These are phyloP conservation scores for Scaptodrosophila latifasciaeformis DNA, from an alignment of 2,888 invertebrate genomes.

Conservation along the genomic window DNA sequence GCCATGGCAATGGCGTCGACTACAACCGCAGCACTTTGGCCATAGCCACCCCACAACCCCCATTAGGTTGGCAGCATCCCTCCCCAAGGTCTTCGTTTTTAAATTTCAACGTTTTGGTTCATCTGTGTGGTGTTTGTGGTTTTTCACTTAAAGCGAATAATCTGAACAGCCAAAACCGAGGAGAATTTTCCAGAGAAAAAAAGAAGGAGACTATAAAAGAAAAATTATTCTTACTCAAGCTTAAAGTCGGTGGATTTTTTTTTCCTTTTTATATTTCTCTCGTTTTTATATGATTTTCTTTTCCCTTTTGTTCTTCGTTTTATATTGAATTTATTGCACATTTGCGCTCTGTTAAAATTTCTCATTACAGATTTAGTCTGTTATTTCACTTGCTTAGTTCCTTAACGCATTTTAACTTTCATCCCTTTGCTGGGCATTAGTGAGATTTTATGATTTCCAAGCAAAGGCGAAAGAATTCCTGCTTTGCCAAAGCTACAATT, in stretches of 20 bases:
- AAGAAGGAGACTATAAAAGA: no score
- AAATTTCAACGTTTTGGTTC: conserved; percentile 64
- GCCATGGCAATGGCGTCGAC: conserved; percentile 36
- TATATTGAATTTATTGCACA: conserved; percentile 36
- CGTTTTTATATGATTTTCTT: conserved; percentile 3
- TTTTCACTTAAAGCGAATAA: conserved; percentile 46
- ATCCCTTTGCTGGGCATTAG: neutral
- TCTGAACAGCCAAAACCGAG: conserved; percentile 27
- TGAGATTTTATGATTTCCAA: neutral
- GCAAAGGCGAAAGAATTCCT: no score
- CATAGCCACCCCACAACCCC: neutral
- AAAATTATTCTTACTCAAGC: conserved; percentile 14
- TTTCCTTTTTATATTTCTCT: conserved; percentile 2
- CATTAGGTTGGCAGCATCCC: conserved; percentile 2
- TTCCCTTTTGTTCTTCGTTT: conserved; percentile 12
- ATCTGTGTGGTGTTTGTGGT: conserved; percentile 67
- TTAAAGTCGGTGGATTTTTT: conserved; percentile 30
- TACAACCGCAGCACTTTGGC: conserved; percentile 24
- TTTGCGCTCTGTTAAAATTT: conserved; percentile 55
- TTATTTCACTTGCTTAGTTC: conserved; percentile 13
- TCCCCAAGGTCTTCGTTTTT: conserved; percentile 39
- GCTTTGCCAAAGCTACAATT: no score
- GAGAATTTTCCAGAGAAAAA: no score
- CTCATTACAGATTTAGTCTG: conserved; percentile 49
- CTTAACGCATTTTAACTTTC: conserved; percentile 7